Evolutionary conservation across 2,113 vertebrate species (phyloP).

Genomic region (Dasypus novemcinctus): DNA sequence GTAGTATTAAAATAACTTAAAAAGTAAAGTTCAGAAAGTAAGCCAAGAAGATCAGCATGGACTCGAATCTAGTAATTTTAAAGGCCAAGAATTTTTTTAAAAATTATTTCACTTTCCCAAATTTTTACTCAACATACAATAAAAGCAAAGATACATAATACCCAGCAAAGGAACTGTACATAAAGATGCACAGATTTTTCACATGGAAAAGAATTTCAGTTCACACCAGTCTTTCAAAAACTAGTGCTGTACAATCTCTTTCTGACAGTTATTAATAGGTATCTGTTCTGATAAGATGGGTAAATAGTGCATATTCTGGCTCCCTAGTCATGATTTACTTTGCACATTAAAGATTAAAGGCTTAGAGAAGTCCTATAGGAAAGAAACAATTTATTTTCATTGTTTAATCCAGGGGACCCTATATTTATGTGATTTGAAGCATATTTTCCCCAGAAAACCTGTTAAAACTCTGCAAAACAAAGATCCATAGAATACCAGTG

Average conservation of each 20-base stretch:
- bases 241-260: background rate
- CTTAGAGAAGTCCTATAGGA: background rate
- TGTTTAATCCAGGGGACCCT: background rate
- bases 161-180: background rate
- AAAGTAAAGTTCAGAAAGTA: background rate
- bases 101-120: background rate
- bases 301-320: rapidly evolving
- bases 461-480: background rate
- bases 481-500: background rate
- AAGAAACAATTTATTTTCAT: background rate
- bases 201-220: background rate
- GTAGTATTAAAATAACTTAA: background rate
- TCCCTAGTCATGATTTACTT: rapidly evolving
- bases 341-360: no score
- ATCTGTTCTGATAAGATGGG: background rate
- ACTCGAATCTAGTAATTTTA: background rate
- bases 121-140: background rate
- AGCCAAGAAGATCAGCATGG: background rate
- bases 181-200: background rate
- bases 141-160: background rate
- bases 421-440: background rate
- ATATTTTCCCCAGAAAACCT: background rate
- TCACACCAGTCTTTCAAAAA: background rate
- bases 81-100: background rate
- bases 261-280: background rate